phyloP scores from a whole-genome alignment of 2,888 invertebrate genomes.

The Ashinkailepas kermadecensis region DNA sequence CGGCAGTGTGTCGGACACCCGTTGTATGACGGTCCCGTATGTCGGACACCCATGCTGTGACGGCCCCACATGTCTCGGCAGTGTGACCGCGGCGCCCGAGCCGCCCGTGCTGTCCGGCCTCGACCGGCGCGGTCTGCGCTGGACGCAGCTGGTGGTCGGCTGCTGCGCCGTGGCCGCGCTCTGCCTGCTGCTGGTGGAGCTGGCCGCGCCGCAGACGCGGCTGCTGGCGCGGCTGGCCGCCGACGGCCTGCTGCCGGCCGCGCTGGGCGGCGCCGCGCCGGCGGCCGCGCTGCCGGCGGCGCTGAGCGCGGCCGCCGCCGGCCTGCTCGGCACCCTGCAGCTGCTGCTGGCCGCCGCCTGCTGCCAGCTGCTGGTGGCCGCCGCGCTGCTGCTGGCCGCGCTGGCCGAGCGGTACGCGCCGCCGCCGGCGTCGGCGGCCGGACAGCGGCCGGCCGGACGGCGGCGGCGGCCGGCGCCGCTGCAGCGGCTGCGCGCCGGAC shows the following conservation, averaged over 20 bases:
- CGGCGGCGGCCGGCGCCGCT: conserved; percentile 51
- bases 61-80: not conserved
- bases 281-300: conserved; percentile 39
- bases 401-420: conserved; percentile 40
- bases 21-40: too few species aligned
- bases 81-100: not conserved
- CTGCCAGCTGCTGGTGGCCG: conserved; percentile 53
- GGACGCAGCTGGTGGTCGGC: not conserved
- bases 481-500: conserved; percentile 31
- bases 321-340: conserved; percentile 54
- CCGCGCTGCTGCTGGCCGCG: not conserved
- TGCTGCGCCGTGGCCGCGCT: conserved; percentile 46
- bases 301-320: conserved; percentile 55
- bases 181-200: conserved; percentile 53
- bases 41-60: too few species aligned
- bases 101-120: not conserved
- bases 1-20: too few species aligned
- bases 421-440: conserved; percentile 42
- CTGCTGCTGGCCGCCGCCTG: conserved; percentile 56
- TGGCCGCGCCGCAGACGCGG: conserved; percentile 51
- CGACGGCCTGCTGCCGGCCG: conserved; percentile 53
- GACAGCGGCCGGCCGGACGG: conserved; percentile 46
- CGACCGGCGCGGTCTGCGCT: not conserved
- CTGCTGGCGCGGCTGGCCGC: conserved; percentile 52
- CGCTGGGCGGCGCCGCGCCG: conserved; percentile 55